A percentile compares a stretch with the other conserved stretches of the same genome.
phyloP scores from a whole-genome alignment of 2,113 vertebrate species.

The Pongo pygmaeus region DNA sequence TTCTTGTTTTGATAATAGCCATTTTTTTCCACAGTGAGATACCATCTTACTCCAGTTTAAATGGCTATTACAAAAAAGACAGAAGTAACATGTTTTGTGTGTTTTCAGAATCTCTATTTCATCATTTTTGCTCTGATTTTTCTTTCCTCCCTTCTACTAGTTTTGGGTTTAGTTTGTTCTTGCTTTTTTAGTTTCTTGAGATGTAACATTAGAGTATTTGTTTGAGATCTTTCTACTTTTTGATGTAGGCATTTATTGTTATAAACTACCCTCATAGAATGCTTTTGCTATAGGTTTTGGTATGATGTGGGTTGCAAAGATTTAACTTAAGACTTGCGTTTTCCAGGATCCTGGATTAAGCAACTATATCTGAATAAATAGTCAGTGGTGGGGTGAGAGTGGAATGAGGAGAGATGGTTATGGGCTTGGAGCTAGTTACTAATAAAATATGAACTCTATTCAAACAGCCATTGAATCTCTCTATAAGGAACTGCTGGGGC shows the following conservation, averaged over 20 bases:
- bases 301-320: not conserved
- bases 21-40: not conserved
- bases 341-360: not conserved
- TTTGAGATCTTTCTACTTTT: not conserved
- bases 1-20: too few species aligned
- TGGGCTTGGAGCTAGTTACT: not conserved
- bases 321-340: not conserved
- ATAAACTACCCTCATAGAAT: not conserved
- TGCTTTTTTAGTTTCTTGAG: not conserved
- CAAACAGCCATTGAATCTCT: not conserved
- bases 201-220: not conserved
- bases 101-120: not conserved
- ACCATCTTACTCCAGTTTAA: not conserved
- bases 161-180: not conserved
- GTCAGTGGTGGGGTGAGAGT: not conserved
- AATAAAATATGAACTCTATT: not conserved
- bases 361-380: not conserved
- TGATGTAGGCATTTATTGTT: not conserved
- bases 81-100: not conserved
- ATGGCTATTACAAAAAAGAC: not conserved
- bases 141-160: not conserved
- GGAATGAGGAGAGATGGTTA: not conserved
- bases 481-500: not conserved
- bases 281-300: not conserved
- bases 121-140: not conserved